These are phyloP conservation scores for Parauchenoglanis punctatus DNA, from an alignment of 2,797 vertebrate species.

Conservation along the genomic window DNA sequence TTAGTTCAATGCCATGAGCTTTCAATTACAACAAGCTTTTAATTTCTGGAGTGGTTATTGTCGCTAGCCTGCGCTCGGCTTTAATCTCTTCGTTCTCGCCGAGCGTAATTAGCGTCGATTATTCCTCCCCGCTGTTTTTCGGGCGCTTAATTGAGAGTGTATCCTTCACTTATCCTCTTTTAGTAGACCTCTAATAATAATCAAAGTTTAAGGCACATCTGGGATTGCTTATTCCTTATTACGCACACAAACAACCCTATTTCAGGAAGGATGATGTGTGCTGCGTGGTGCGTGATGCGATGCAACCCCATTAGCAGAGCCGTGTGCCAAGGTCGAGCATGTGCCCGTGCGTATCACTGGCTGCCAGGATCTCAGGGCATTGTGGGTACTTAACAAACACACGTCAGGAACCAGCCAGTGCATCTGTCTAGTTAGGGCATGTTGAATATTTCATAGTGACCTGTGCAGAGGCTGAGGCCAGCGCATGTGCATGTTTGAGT, in stretches of 20 bases:
- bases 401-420: slow-evolving; percentile 63
- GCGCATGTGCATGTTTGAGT: neutral
- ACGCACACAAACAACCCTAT: slow-evolving; percentile 32
- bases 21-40: slow-evolving; percentile 47
- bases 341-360: slow-evolving; percentile 65
- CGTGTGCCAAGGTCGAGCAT: slow-evolving; percentile 69
- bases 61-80: slow-evolving; percentile 34
- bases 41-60: slow-evolving; percentile 46
- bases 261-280: slow-evolving; percentile 10
- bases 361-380: slow-evolving; percentile 63
- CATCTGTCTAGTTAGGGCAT: slow-evolving; percentile 72
- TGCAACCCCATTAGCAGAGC: slow-evolving; percentile 49
- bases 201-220: slow-evolving; percentile 32
- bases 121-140: slow-evolving; percentile 47
- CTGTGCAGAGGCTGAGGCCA: slow-evolving; percentile 27
- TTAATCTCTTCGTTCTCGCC: slow-evolving; percentile 43
- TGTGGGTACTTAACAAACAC: slow-evolving; percentile 71
- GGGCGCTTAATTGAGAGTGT: slow-evolving; percentile 27
- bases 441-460: slow-evolving; percentile 71
- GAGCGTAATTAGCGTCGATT: slow-evolving; percentile 48
- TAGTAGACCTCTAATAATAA: slow-evolving; percentile 35
- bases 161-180: slow-evolving; percentile 38
- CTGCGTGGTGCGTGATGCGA: slow-evolving; percentile 45
- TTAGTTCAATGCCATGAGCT: slow-evolving; percentile 39
- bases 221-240: slow-evolving; percentile 33